Conservation (phyloP, 2,113 vertebrate species). For the Hippocampus mohnikei region DNA sequence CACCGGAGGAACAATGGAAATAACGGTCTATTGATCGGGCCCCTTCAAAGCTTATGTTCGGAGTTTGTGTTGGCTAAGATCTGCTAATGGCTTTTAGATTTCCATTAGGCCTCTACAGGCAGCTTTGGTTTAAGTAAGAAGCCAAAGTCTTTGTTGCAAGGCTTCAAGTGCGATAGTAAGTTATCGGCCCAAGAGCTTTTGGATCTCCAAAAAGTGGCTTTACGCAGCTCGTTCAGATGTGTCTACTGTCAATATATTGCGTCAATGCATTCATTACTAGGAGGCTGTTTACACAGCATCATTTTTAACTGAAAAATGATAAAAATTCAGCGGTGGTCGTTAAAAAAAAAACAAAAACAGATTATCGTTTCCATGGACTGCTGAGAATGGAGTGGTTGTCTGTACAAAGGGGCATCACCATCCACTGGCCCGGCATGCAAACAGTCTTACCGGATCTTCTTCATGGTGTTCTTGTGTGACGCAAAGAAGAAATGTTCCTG, state of each 20-base stretch:
- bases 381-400: not conserved
- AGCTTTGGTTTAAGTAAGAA: slow-evolving; percentile 69
- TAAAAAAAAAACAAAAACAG: too few relatives aligned
- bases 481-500: not conserved
- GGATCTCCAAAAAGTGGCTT: not conserved
- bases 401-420: not conserved
- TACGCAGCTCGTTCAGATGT: not conserved
- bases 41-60: slow-evolving; percentile 34
- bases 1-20: slow-evolving; percentile 32
- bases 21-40: slow-evolving; percentile 57
- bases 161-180: slow-evolving; percentile 64
- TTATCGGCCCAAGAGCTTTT: not conserved
- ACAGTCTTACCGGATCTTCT: not conserved
- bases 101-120: slow-evolving; percentile 62
- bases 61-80: slow-evolving; percentile 52
- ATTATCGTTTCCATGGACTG: not conserved
- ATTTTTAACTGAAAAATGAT: not conserved
- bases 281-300: not conserved
- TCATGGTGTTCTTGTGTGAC: not conserved
- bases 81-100: slow-evolving; percentile 68
- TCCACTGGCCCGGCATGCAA: not conserved
- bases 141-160: slow-evolving; percentile 63
- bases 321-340: not conserved
- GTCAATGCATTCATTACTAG: not conserved
- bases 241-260: not conserved